Base-by-base conservation (phyloP, 2,113 vertebrate species). In the Thunnus maccoyii region DNA sequence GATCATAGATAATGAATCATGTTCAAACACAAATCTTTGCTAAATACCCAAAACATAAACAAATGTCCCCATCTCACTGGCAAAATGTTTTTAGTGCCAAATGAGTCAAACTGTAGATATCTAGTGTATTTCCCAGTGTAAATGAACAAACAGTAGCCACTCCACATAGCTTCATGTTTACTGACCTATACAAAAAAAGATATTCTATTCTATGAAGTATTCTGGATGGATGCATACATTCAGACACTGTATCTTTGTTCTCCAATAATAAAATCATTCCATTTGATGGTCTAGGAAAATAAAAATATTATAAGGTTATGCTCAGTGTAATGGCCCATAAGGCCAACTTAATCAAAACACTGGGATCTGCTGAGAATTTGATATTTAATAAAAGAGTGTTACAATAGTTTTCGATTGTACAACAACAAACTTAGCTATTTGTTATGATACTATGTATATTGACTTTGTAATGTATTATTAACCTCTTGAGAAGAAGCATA, bases 1-100 rank as follows among this genome's bases (percentile, higher is more conserved):
- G 67, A 56, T 58, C 55, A 36, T 36, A 65, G 50, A 75, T 32
- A 47, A 69, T 77, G 6, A 69, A 46, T 52, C 3, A 65, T 62
- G 32, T 64, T 60, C 5, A 36, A 36, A 22, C 54, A 20, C 57
- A 13, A 72, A 55, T 58, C 13, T 48, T 22, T 56, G 57, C 41
- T 36, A 30, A 72, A 58, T 2, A 16, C n/a, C 47, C 16, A 58
- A 65, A 64, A 72, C 8, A 80, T 32, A 4, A 75, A 65, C 52
- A 52, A 4, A 51, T 41, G 58, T 47, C 12, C 10, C 5, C 11
- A 44, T 64, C 32, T 78, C 36, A 22, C 1, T 4, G 57, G 2
- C 32, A 18, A 54, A 32, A 66, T 46, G 44, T 46, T 36, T 30
- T 36, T 1, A 50, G 5, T 16, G 3, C 44, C 2, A 46, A 30